Conservation (phyloP, 2,888 invertebrate genomes). For the Rotaria macrura region DNA sequence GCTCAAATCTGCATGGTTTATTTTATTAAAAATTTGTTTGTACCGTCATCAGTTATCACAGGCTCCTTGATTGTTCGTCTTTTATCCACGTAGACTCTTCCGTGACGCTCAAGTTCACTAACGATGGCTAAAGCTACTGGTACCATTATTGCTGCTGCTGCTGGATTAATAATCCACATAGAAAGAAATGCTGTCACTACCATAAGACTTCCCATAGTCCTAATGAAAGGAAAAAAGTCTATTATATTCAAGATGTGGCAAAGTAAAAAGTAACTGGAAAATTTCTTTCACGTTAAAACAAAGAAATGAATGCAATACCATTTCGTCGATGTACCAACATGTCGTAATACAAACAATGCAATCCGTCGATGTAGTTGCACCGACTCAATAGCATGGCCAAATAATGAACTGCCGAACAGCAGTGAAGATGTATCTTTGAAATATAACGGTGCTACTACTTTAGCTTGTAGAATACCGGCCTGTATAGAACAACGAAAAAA, state of each 20-base stretch:
- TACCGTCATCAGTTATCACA: too few species aligned
- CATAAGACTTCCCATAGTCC: constrained; percentile 71
- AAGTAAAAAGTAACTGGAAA: too few species aligned
- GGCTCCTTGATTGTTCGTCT: too few species aligned
- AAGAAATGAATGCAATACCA: neutral
- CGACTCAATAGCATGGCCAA: neutral
- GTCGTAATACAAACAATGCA: neutral
- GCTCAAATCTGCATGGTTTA: neutral
- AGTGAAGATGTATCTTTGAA: neutral
- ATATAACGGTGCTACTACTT: constrained; percentile 28
- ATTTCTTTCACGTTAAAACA: neutral
- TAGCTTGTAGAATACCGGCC: neutral
- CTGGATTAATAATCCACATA: constrained; percentile 92
- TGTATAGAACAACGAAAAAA: neutral
- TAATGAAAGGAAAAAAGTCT: constrained; percentile 39
- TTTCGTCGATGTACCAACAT: neutral
- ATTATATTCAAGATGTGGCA: too few species aligned
- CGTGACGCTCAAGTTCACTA: constrained; percentile 36
- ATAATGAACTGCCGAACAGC: neutral
- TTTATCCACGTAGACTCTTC: too few species aligned
- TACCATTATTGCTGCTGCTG: constrained; percentile 54
- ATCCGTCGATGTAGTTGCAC: neutral
- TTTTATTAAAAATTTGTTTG: too few species aligned
- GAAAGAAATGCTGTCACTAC: constrained; percentile 80
- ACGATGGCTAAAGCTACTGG: constrained; percentile 45